A percentile compares a stretch with the other conserved stretches of the same genome.
Conservation (phyloP, 1,140 invertebrate genomes). For the Lasioglossum baleicum region DNA sequence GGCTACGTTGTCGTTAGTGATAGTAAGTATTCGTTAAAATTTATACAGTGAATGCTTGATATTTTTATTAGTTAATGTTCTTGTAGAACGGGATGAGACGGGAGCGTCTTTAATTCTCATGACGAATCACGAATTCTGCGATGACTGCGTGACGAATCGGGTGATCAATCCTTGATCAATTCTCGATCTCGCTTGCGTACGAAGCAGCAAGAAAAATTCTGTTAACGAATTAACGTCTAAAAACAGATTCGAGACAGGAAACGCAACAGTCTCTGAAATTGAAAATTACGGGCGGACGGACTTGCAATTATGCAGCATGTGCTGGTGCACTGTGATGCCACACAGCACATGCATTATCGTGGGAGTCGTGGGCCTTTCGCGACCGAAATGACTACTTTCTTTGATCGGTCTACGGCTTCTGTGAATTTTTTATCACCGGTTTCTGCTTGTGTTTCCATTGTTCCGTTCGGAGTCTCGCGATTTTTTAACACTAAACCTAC, state of each 20-base stretch:
- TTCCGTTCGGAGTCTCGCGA: neutral
- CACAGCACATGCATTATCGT: neutral
- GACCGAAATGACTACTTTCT: conserved; percentile 1
- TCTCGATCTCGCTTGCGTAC: neutral
- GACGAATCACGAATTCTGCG: conserved; percentile 14
- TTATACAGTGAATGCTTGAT: too few species aligned
- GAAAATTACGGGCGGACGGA: neutral
- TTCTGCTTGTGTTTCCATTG: neutral
- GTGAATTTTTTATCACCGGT: neutral
- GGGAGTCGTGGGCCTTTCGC: neutral
- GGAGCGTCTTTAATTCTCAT: neutral
- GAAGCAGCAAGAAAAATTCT: neutral
- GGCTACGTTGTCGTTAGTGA: too few species aligned
- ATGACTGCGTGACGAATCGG: conserved; percentile 27
- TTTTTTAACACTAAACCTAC: too few species aligned
- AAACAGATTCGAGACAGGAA: conserved; percentile 13
- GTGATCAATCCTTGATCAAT: conserved; percentile 10
- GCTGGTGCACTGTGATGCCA: neutral
- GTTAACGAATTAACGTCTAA: neutral
- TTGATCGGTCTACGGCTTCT: neutral
- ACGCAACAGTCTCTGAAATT: neutral
- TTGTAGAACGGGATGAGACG: too few species aligned
- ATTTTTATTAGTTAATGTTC: too few species aligned
- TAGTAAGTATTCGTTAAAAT: too few species aligned
- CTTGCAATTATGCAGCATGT: conserved; percentile 22